A percentile compares a stretch with the other conserved stretches of the same genome.
Evolutionary conservation across 2,797 vertebrate species (phyloP).

Genomic region (Semaprochilodus insignis): DNA sequence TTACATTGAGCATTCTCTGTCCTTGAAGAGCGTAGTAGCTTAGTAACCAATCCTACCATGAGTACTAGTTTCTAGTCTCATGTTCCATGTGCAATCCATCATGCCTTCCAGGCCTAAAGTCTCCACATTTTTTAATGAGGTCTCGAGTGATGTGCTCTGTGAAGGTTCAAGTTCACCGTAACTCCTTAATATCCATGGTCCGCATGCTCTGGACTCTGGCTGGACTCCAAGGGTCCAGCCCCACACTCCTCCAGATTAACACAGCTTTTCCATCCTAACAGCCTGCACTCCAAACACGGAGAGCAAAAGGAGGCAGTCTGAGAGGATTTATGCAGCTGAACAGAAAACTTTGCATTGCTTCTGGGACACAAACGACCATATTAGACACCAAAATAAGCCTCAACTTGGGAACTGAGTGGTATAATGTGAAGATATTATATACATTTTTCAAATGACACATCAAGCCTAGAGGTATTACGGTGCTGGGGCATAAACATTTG

Average conservation of each 20-base stretch:
- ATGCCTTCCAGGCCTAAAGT: slow-evolving; percentile 41
- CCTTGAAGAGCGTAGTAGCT: slow-evolving; percentile 16
- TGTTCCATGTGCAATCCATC: slow-evolving; percentile 40
- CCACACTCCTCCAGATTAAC: slow-evolving; percentile 30
- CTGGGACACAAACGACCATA: slow-evolving; percentile 48
- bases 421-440: slow-evolving; percentile 60
- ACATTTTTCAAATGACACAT: slow-evolving; percentile 55
- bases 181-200: slow-evolving; percentile 48
- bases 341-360: slow-evolving; percentile 47
- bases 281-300: slow-evolving; percentile 37
- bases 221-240: slow-evolving; percentile 38
- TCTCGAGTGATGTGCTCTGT: slow-evolving; percentile 51
- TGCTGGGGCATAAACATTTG: slow-evolving; percentile 45
- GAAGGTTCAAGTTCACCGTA: slow-evolving; percentile 38
- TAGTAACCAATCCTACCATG: slow-evolving; percentile 17
- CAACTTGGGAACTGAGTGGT: slow-evolving; percentile 40
- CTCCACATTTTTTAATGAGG: slow-evolving; percentile 58
- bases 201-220: slow-evolving; percentile 20
- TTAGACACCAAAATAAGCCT: slow-evolving; percentile 53
- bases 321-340: slow-evolving; percentile 46
- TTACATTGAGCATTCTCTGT: background rate
- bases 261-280: slow-evolving; percentile 38
- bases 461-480: slow-evolving; percentile 47
- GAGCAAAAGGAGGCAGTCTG: slow-evolving; percentile 11
- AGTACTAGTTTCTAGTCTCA: slow-evolving; percentile 10